phyloP scores from a whole-genome alignment of 1,140 invertebrate genomes.

The Asbolus verrucosus region DNA sequence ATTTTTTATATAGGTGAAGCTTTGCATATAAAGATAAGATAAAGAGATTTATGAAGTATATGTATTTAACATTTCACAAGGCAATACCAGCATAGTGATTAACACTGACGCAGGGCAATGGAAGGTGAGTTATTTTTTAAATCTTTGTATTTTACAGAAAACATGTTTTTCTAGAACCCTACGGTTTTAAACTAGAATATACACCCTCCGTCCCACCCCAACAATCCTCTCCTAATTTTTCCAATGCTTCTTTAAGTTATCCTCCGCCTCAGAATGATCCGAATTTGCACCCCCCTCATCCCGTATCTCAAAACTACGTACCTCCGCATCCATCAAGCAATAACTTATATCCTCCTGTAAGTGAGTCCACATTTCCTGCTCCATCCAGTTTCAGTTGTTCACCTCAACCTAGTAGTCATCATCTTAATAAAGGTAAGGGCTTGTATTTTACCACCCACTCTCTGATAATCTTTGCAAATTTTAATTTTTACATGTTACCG shows the following conservation, averaged over 20 bases:
- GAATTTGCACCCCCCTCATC: neutral
- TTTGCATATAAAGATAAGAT: conserved; percentile 1
- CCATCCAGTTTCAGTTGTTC: no score
- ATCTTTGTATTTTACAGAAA: neutral
- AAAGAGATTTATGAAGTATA: conserved; percentile 7
- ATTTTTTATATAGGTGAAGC: no score
- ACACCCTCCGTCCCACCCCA: neutral
- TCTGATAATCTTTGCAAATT: no score
- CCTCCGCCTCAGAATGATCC: neutral
- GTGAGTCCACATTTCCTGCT: no score
- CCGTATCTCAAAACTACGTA: neutral
- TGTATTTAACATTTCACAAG: neutral
- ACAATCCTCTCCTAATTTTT: neutral
- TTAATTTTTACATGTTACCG: no score
- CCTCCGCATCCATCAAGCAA: no score
- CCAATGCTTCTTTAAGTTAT: no score
- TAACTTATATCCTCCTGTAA: no score
- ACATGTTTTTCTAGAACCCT: neutral
- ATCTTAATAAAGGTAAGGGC: no score
- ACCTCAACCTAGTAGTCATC: no score
- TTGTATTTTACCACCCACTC: no score
- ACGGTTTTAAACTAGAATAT: conserved; percentile 10
- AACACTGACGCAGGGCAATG: neutral
- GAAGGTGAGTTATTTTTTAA: conserved; percentile 13
- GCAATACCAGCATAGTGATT: neutral